Percentiles rank a stretch among this genome's conserved stretches.
Conservation (phyloP, 2,797 vertebrate genomes). For the Malurus leucopterus region DNA sequence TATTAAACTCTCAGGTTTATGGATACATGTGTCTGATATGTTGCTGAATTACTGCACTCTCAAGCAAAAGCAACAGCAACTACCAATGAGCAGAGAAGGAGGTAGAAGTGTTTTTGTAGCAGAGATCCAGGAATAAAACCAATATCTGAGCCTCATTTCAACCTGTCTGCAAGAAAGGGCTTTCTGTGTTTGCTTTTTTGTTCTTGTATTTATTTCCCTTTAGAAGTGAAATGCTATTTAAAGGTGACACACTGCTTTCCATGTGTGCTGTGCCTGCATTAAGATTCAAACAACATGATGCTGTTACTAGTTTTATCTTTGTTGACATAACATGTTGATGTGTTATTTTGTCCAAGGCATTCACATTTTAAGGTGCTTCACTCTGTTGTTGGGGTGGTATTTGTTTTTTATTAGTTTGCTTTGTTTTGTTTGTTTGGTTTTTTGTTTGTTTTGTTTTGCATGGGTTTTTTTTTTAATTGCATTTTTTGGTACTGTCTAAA, state of each 20-base stretch:
- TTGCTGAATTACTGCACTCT: not conserved
- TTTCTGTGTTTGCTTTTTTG: not conserved
- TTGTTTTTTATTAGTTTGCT: not conserved
- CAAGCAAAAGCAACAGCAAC: not conserved
- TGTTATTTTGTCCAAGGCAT: not conserved
- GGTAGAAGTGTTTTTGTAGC: not conserved
- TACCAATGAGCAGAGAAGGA: not conserved
- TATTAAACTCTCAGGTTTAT: not conserved
- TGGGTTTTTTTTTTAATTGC: not conserved
- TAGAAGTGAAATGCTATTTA: not conserved
- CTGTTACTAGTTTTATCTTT: not conserved
- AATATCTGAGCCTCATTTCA: not conserved
- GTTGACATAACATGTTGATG: not conserved
- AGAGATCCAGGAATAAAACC: not conserved
- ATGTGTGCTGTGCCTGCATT: not conserved
- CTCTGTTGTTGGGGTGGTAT: not conserved
- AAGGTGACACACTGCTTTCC: not conserved
- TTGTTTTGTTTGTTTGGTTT: too few species aligned
- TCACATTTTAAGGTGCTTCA: not conserved
- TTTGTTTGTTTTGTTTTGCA: too few species aligned
- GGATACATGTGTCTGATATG: accelerated
- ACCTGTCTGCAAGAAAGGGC: not conserved
- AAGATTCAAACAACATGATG: not conserved
- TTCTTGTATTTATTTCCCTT: not conserved
- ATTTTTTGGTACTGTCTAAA: not conserved